phyloP scores from a whole-genome alignment of 2,888 invertebrate species.

The Drosophila macrospina region DNA sequence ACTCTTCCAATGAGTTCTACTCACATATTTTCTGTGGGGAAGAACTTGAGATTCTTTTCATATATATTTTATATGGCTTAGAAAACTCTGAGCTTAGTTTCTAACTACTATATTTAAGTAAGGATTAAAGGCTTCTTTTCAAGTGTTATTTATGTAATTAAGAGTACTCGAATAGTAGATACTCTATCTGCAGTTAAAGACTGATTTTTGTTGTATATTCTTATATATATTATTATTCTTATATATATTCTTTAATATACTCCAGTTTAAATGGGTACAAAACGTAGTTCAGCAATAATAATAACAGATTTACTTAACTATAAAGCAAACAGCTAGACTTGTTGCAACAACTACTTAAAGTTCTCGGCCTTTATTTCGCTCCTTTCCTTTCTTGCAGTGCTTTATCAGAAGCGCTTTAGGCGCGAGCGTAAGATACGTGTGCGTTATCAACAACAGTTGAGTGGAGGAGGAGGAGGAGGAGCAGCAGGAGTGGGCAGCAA shows the following conservation, averaged over 20 bases:
- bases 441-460: constrained; percentile 94
- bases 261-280: no score
- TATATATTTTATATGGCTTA: no score
- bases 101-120: no score
- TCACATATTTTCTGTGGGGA: no score
- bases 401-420: constrained; percentile 95
- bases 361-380: neutral
- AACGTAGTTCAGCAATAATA: neutral
- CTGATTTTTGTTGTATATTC: no score
- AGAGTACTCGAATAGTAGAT: neutral
- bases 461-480: constrained; percentile 80
- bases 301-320: neutral
- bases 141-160: neutral
- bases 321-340: neutral
- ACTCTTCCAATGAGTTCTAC: no score
- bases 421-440: constrained; percentile 93
- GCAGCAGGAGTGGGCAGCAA: constrained; percentile 81
- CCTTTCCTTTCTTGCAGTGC: constrained; percentile 87
- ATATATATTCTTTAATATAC: no score
- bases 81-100: no score
- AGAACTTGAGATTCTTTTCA: no score
- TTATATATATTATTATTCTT: no score
- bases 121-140: no score
- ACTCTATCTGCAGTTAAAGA: neutral
- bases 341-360: neutral